Percentiles rank a stretch among this genome's conserved stretches.
phyloP scores from a whole-genome alignment of 2,888 invertebrate genomes.

The Amblyjoppa proteus region DNA sequence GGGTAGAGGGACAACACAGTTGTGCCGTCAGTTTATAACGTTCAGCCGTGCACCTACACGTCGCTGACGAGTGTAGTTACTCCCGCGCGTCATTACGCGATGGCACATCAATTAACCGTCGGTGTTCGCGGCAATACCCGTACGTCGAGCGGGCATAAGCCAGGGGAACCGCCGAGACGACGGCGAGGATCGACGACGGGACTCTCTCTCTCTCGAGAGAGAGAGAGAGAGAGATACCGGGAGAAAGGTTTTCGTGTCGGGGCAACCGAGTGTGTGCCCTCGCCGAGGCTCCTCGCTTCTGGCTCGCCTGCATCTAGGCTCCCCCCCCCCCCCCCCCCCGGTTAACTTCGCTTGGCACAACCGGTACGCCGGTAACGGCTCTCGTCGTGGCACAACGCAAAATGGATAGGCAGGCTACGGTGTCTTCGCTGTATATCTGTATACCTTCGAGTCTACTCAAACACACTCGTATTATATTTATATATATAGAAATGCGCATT shows the following conservation, averaged over 20 bases:
- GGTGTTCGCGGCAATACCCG: constrained; percentile 37
- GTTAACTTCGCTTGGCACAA: constrained; percentile 50
- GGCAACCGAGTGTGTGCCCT: constrained; percentile 71
- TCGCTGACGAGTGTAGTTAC: constrained; percentile 14
- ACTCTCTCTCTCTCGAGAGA: constrained; percentile 2
- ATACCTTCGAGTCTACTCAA: not conserved
- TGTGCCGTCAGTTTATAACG: not conserved
- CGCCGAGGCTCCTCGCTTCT: constrained; percentile 50
- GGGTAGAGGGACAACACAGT: too few relatives aligned
- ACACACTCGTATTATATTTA: not conserved
- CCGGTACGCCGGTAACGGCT: constrained; percentile 63
- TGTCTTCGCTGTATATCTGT: constrained; percentile 23
- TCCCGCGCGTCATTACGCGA: constrained; percentile 72
- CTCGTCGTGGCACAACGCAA: constrained; percentile 56
- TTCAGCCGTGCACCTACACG: not conserved
- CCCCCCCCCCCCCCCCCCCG: constrained; percentile 39
- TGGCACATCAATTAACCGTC: constrained; percentile 75
- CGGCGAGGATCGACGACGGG: constrained; percentile 45
- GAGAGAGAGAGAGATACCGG: constrained; percentile 55
- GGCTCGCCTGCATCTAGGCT: constrained; percentile 43
- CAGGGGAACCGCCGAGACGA: constrained; percentile 3
- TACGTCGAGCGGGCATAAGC: not conserved
- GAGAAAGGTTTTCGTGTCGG: constrained; percentile 77
- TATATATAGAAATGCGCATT: constrained; percentile 6
- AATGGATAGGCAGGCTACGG: constrained; percentile 53